A percentile compares a stretch with the other conserved stretches of the same genome.
phyloP scores from a whole-genome alignment of 2,888 invertebrate genomes.

The Acanthosepion esculentum region DNA sequence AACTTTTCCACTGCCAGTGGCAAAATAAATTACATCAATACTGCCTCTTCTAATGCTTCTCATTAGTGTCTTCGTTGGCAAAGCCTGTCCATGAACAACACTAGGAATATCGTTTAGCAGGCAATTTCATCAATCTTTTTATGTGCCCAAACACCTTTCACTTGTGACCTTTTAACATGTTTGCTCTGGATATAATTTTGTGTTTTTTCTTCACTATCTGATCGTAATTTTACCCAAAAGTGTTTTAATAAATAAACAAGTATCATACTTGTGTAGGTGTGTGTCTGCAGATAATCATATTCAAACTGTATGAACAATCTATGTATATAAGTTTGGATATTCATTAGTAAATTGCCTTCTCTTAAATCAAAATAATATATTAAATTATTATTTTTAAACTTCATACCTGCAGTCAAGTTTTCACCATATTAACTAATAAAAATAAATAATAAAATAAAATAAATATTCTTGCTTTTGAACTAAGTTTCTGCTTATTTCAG shows the following conservation, averaged over 20 bases:
- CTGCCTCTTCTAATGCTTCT: not conserved
- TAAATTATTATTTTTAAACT: too few relatives aligned
- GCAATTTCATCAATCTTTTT: not conserved
- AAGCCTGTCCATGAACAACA: not conserved
- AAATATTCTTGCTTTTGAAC: too few relatives aligned
- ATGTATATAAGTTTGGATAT: too few relatives aligned
- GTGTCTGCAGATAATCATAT: not conserved
- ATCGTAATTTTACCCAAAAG: not conserved
- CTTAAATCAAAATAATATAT: too few relatives aligned
- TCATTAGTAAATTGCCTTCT: too few relatives aligned
- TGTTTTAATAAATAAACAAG: not conserved
- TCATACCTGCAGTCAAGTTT: too few relatives aligned
- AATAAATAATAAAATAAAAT: too few relatives aligned
- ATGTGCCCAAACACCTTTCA: not conserved
- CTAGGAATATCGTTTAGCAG: not conserved
- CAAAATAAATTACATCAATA: not conserved
- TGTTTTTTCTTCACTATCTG: not conserved
- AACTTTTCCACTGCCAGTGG: not conserved
- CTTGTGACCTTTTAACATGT: conserved; percentile 22
- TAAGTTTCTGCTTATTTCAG: too few relatives aligned
- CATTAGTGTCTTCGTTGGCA: not conserved
- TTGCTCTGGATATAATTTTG: not conserved
- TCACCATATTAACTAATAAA: too few relatives aligned
- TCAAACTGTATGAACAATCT: too few relatives aligned
- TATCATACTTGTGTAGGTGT: not conserved